phyloP scores from a whole-genome alignment of 2,888 invertebrate genomes.

The Melieria crassipennis region DNA sequence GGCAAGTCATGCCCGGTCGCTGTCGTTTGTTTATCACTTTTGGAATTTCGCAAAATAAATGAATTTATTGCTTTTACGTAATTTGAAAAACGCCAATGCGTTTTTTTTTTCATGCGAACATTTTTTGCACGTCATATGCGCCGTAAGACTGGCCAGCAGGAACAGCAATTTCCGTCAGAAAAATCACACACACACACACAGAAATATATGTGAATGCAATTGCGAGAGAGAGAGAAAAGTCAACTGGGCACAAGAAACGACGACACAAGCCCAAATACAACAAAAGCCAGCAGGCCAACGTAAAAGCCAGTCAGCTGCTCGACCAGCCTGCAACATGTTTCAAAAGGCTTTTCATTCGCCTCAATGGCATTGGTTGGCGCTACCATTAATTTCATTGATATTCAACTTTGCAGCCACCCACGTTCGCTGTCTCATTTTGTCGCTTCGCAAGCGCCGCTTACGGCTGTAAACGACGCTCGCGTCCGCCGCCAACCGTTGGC shows the following conservation, averaged over 20 bases:
- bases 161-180: not conserved
- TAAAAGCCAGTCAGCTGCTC: not conserved
- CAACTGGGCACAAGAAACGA: too few species aligned
- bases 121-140: too few species aligned
- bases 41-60: not conserved
- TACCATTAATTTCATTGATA: constrained; percentile 6
- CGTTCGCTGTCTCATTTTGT: not conserved
- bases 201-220: not conserved
- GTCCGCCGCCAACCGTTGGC: not conserved
- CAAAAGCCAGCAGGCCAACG: not conserved
- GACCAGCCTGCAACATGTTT: not conserved
- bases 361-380: not conserved
- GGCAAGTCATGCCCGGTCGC: not conserved
- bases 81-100: not conserved
- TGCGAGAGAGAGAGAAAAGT: too few species aligned
- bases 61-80: not conserved
- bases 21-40: not conserved
- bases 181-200: not conserved
- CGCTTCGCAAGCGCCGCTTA: not conserved
- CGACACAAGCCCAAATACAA: not conserved
- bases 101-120: too few species aligned
- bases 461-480: too few species aligned
- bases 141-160: not conserved
- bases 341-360: not conserved
- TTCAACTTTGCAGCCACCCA: not conserved